Evolutionary conservation across 2,113 vertebrate genomes (phyloP).

Genomic region (Terrapene triunguis): DNA sequence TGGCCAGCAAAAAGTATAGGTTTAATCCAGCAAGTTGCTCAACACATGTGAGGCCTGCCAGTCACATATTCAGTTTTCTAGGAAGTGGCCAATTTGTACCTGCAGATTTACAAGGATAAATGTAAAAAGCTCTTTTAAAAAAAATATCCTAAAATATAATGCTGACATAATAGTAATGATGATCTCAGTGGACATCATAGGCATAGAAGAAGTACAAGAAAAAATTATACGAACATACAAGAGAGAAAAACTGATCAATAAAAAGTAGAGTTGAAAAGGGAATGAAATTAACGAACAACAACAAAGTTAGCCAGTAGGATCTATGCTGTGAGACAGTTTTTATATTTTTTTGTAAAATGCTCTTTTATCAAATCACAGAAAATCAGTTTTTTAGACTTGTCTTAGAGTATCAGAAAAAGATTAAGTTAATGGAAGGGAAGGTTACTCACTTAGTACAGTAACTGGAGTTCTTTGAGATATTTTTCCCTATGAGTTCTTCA

Average conservation of each 20-base stretch:
- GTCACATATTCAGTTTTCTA: not conserved
- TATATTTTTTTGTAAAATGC: not conserved
- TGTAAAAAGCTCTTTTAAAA: not conserved
- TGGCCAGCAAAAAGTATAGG: not conserved
- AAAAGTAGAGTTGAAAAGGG: not conserved
- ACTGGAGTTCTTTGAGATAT: not conserved
- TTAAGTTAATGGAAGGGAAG: not conserved
- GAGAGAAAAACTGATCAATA: not conserved
- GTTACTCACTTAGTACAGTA: too few relatives aligned
- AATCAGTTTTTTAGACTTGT: not conserved
- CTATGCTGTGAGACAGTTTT: not conserved
- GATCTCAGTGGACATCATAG: not conserved
- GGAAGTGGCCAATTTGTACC: not conserved
- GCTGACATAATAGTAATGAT: not conserved
- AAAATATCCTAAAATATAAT: not conserved
- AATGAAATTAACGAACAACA: not conserved
- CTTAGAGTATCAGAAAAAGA: too few relatives aligned
- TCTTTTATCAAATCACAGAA: not conserved
- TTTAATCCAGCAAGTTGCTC: fast-evolving
- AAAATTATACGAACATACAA: not conserved
- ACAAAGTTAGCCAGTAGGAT: not conserved
- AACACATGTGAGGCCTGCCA: not conserved
- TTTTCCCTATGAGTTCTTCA: not conserved
- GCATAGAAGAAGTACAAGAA: not conserved
- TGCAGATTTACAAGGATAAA: not conserved